A percentile compares a stretch with the other conserved stretches of the same genome.
These are phyloP conservation scores for Orthosia gothica DNA, from an alignment of 2,888 invertebrate species.

Conservation along the genomic window DNA sequence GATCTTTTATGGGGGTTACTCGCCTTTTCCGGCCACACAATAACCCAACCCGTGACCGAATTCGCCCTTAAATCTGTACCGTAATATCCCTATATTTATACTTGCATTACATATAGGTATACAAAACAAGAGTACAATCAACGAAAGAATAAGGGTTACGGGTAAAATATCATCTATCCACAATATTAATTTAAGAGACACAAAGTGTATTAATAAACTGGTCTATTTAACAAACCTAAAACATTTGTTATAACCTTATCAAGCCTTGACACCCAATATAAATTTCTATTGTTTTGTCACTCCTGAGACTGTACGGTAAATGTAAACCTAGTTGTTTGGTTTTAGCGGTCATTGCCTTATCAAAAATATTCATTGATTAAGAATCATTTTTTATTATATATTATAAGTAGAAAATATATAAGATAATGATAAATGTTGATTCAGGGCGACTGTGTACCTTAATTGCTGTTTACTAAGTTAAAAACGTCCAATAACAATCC, in stretches of 20 bases:
- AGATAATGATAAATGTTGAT: too few species aligned
- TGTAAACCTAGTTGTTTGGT: too few species aligned
- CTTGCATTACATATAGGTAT: conserved; percentile 1
- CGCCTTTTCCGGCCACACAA: conserved; percentile 10
- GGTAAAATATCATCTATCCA: background rate
- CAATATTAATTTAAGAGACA: background rate
- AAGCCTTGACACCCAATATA: background rate
- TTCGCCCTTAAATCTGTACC: conserved; percentile 12
- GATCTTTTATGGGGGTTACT: background rate
- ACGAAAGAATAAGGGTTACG: background rate
- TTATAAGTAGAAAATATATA: too few species aligned
- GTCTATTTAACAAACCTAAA: background rate
- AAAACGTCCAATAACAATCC: too few species aligned
- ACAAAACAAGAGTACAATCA: conserved; percentile 17
- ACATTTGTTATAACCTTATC: background rate
- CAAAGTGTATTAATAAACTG: background rate
- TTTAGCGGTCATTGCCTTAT: too few species aligned
- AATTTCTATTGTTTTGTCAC: background rate
- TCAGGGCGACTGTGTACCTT: too few species aligned
- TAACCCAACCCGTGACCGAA: background rate
- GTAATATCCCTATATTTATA: conserved; percentile 18
- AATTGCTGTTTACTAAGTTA: too few species aligned
- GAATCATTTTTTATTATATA: too few species aligned
- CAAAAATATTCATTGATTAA: too few species aligned
- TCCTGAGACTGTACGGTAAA: background rate